A percentile compares a stretch with the other conserved stretches of the same genome.
These are phyloP conservation scores for Setipinna tenuifilis DNA, from an alignment of 2,797 vertebrate genomes.

Conservation along the genomic window DNA sequence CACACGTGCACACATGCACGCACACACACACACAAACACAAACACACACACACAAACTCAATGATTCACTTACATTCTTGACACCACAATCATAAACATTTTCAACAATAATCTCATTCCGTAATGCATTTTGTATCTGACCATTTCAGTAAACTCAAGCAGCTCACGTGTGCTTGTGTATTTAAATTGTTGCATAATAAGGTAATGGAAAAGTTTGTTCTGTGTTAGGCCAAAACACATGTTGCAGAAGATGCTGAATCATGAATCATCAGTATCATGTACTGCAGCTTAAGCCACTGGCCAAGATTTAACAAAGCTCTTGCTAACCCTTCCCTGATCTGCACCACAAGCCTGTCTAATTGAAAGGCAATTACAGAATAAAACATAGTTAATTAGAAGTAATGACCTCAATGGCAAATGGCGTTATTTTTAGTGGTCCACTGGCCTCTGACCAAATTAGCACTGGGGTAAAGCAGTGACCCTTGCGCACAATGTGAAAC, in stretches of 20 bases:
- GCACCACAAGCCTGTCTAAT: constrained; percentile 37
- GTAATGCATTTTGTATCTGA: neutral
- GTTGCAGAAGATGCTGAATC: neutral
- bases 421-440: constrained; percentile 42
- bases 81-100: neutral
- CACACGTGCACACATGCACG: neutral
- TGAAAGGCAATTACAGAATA: constrained; percentile 50
- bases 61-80: neutral
- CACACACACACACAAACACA: neutral
- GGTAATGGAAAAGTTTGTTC: constrained; percentile 12
- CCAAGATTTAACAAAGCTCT: constrained; percentile 19
- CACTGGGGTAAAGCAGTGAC: constrained; percentile 29
- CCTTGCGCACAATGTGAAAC: neutral
- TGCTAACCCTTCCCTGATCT: constrained; percentile 31
- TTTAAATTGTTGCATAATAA: neutral
- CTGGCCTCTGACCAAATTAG: constrained; percentile 45
- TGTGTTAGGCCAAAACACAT: neutral
- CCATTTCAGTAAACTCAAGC: neutral
- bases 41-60: neutral
- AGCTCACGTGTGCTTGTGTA: neutral
- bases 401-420: constrained; percentile 39
- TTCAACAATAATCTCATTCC: neutral
- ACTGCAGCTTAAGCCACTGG: neutral
- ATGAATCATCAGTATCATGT: neutral
- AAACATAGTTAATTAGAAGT: constrained; percentile 50